Base-by-base conservation (phyloP, 1,140 invertebrate species). In the Heterodera carotae region DNA sequence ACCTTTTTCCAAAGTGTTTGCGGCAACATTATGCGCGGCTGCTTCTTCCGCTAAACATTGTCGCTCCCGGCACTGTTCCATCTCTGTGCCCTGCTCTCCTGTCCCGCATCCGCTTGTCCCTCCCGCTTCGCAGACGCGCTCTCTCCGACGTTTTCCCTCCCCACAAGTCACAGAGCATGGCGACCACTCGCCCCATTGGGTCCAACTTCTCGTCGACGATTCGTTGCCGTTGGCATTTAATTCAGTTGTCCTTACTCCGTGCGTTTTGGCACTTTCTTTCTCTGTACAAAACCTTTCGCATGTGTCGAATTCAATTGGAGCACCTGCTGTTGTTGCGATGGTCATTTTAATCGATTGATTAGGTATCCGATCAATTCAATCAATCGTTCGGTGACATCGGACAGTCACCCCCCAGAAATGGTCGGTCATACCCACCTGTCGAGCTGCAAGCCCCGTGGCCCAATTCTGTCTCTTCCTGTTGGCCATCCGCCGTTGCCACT, bases 1-100 rank as follows among this genome's bases (percentile, higher is more conserved):
- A 59, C 92, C 91, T 0, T 89, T 90, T 84, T 93, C 93, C 84
- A 93, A 95, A 0, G 90, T 12, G 15, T 43, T 43, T 43, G 7
- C 39, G 39, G 39, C 7, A 43, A 12, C 88, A 89, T 75, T 91
- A 90, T 33, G 36, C 29, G 59, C 73, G 75, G 22, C 76, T 15
- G 29, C 25, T 7, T 77, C 15, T 56, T 22, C 48, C 48, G 12
- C 48, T n/a, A n/a, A n/a, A 56, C 48, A 75, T 31, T 22, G 18
- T 29, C 77, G n/a, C 48, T 22, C 48, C 15, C 43, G 43, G 69
- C 79, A 81, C 29, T 71, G 31, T 12, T 81, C 74, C 22, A 10
- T 48, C 31, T 74, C 81, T 27, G 82, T 78, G 36, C 56, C 60
- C 36, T 85, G 56, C 15, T 78, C 33, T 22, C 36, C 31, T 74